Conservation (phyloP, 35 echinoderm and acorn worm species). For the Ophiothrix spiculata region DNA sequence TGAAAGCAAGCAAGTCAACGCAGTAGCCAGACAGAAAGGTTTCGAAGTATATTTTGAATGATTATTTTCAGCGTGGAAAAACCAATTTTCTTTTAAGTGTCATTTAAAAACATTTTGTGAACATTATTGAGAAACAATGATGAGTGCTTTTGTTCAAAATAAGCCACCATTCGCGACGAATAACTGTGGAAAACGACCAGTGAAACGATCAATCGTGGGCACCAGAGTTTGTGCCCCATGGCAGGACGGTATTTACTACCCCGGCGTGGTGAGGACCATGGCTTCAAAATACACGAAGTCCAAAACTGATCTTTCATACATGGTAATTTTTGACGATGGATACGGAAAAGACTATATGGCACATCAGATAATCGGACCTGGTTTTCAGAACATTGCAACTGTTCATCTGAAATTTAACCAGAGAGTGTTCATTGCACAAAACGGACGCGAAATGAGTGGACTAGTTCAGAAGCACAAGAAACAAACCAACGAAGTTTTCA, state of each 20-base stretch:
- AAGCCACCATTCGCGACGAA: slow-evolving; percentile 17
- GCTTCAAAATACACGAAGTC: not conserved
- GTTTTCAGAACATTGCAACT: slow-evolving; percentile 36
- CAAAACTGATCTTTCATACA: slow-evolving; percentile 35
- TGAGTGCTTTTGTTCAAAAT: not conserved
- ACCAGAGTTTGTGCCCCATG: slow-evolving; percentile 67
- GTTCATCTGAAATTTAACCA: slow-evolving; percentile 97
- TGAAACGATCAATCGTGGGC: slow-evolving; percentile 67
- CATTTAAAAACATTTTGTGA: not conserved
- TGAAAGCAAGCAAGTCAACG: not conserved
- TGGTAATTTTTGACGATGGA: slow-evolving; percentile 66
- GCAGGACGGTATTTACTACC: slow-evolving; percentile 83
- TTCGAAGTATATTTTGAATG: not conserved
- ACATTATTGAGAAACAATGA: not conserved
- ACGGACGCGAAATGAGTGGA: slow-evolving; percentile 65
- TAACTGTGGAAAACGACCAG: slow-evolving; percentile 40
- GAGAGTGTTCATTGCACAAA: slow-evolving; percentile 61
- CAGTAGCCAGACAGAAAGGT: not conserved
- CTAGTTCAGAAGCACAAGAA: slow-evolving; percentile 87
- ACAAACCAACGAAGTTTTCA: slow-evolving; percentile 87
- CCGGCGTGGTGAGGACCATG: slow-evolving; percentile 58
- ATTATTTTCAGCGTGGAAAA: not conserved
- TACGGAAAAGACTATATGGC: slow-evolving; percentile 50
- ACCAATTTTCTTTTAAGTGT: too few relatives aligned
- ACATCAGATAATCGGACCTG: slow-evolving; percentile 57